Conservation (phyloP, 2,888 invertebrate species). For the Galerucella nymphaeae region DNA sequence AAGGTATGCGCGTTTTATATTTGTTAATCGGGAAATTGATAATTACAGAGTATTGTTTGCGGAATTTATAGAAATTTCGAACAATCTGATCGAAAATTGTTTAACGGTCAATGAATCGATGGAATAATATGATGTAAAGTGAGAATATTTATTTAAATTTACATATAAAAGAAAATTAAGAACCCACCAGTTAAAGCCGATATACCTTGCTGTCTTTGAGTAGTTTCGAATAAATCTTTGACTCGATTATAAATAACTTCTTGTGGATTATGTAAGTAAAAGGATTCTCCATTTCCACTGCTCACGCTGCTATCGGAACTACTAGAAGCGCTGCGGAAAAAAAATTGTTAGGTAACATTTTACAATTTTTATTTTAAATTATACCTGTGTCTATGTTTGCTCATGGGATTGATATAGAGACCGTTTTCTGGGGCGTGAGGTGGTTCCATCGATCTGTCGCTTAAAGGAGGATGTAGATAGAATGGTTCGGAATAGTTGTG, state of each 20-base stretch:
- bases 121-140: too few species aligned
- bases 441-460: conserved; percentile 59
- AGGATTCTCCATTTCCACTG: conserved; percentile 74
- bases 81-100: not conserved
- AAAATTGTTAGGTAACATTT: conserved; percentile 2
- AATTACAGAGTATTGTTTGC: conserved; percentile 29
- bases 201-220: conserved; percentile 55
- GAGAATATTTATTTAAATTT: too few species aligned
- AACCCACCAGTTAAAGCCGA: conserved; percentile 64
- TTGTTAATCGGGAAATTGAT: conserved; percentile 26
- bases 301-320: conserved; percentile 63
- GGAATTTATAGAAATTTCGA: conserved; percentile 26
- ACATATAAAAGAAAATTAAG: too few species aligned
- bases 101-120: conserved; percentile 5
- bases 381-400: conserved; percentile 62
- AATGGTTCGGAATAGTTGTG: conserved; percentile 73
- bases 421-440: conserved; percentile 77
- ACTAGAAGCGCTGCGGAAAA: conserved; percentile 57
- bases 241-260: conserved; percentile 86
- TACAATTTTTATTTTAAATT: not conserved
- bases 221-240: conserved; percentile 79
- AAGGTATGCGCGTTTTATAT: conserved; percentile 26
- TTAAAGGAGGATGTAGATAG: conserved; percentile 79
- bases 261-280: conserved; percentile 87
- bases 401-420: conserved; percentile 87